Evolutionary conservation across 2,888 invertebrate genomes (phyloP).

Genomic region (Sphecodes monilicornis): DNA sequence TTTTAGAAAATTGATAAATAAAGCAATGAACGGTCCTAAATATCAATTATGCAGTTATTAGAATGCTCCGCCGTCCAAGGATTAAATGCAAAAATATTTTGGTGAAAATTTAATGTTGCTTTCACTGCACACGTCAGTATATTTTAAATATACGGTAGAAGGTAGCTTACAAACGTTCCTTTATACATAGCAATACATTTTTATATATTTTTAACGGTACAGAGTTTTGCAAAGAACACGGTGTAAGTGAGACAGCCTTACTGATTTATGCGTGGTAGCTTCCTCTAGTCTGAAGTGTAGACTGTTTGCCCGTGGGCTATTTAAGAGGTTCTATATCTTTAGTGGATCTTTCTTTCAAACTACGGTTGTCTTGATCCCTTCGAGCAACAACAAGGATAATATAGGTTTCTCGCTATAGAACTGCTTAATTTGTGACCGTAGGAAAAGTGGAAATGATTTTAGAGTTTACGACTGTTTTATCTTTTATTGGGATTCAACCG

Average conservation of each 20-base stretch:
- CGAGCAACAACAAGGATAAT: conserved; percentile 21
- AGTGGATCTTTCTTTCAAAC: neutral
- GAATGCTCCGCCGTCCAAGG: too few relatives aligned
- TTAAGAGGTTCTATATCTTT: conserved; percentile 15
- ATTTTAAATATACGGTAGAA: too few relatives aligned
- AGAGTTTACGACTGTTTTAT: neutral
- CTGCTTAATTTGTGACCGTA: conserved; percentile 33
- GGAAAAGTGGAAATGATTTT: neutral
- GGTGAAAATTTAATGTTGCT: too few relatives aligned
- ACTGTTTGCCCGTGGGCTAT: conserved; percentile 4
- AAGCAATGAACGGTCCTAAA: too few relatives aligned
- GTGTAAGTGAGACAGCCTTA: neutral
- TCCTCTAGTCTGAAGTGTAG: neutral
- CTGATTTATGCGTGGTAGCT: conserved; percentile 43
- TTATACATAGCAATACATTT: neutral
- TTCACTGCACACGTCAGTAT: too few relatives aligned
- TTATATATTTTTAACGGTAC: conserved; percentile 30
- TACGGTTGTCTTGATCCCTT: neutral
- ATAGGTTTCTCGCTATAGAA: neutral
- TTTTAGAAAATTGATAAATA: neutral
- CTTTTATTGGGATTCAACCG: conserved; percentile 20
- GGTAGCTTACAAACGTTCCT: neutral
- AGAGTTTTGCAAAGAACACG: neutral
- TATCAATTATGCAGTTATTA: too few relatives aligned
- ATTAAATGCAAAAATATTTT: too few relatives aligned